Percentiles rank a stretch among this genome's conserved stretches.
phyloP scores from a whole-genome alignment of 2,797 vertebrate species.

The Eospalax fontanierii region DNA sequence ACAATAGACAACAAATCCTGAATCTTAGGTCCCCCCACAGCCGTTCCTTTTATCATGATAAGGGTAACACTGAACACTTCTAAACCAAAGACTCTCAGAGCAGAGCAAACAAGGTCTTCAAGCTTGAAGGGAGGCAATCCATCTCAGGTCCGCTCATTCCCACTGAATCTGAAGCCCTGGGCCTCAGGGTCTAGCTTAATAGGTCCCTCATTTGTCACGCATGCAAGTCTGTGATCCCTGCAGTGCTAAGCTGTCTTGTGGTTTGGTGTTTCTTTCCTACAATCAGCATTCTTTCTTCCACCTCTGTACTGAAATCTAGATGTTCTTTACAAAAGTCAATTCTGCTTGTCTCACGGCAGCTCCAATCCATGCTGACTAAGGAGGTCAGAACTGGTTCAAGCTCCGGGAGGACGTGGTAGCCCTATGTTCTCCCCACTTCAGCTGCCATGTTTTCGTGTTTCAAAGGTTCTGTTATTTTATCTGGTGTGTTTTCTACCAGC shows the following conservation, averaged over 20 bases:
- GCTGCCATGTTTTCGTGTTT: not conserved
- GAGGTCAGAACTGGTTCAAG: not conserved
- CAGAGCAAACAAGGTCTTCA: not conserved
- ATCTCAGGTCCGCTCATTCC: not conserved
- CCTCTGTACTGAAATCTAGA: slow-evolving; percentile 5
- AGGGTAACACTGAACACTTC: not conserved
- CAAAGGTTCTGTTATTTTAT: not conserved
- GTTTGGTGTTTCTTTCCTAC: not conserved
- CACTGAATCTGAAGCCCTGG: not conserved
- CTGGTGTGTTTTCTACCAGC: not conserved
- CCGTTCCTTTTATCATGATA: not conserved
- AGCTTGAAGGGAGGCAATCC: not conserved
- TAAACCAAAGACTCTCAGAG: not conserved
- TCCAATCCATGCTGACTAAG: not conserved
- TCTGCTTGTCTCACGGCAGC: not conserved
- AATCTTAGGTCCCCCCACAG: not conserved
- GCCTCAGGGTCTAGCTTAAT: not conserved
- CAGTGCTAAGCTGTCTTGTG: not conserved
- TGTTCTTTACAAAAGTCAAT: not conserved
- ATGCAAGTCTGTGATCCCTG: not conserved
- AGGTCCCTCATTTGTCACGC: not conserved
- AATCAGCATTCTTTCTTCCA: not conserved
- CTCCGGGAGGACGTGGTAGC: too few species aligned
- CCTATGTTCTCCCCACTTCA: not conserved
- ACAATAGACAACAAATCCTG: not conserved